Evolutionary conservation across 2,888 invertebrate genomes (phyloP), one percentile per base, ranked within the genome.

Genomic region (Catocala nupta): DNA sequence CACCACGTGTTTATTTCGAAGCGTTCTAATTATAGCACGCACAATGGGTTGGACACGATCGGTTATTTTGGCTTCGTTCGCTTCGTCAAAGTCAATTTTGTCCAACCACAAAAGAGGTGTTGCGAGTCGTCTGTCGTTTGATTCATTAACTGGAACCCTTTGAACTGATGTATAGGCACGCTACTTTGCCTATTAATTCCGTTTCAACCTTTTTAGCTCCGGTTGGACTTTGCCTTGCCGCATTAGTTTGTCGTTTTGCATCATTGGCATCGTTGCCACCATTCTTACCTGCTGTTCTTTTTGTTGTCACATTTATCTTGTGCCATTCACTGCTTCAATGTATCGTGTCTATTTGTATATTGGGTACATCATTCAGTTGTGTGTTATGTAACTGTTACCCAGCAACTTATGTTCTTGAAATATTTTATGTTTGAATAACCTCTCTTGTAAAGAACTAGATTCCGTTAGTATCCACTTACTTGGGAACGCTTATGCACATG

Each of bases 41-140:
- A 93, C 93, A 94, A 94, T 94, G 93, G 93, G 90, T 92, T 91
- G 89, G 91, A 93, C 92, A 91, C 91, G 91, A 92, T 92, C 81
- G 86, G 90, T 87, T 92, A 93, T 92, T 93, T 94, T 88, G 87
- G 90, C 82, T 86, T 68, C 87, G 86, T 89, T 86, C 87, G 88
- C 86, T 89, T 77, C 90, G 89, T 93, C 93, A 93, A 92, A 88
- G 91, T 92, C 90, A 84, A 89, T 91, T 91, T 89, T 90, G 90
- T 91, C 87, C 88, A 81, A 82, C 82, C 85, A 86, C 88, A 90
- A 90, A 91, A 86, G 90, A 93, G 91, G 92, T 93, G 92, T 90
- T 92, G 92, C 92, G 77, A 86, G 90, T 86, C 83, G 82, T 81
- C 87, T 92, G 91, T 93, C 92, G 87, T 88, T 92, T 91, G 91